Base-by-base conservation (phyloP, 2,113 vertebrate species). In the Tricholaema leucomelas region DNA sequence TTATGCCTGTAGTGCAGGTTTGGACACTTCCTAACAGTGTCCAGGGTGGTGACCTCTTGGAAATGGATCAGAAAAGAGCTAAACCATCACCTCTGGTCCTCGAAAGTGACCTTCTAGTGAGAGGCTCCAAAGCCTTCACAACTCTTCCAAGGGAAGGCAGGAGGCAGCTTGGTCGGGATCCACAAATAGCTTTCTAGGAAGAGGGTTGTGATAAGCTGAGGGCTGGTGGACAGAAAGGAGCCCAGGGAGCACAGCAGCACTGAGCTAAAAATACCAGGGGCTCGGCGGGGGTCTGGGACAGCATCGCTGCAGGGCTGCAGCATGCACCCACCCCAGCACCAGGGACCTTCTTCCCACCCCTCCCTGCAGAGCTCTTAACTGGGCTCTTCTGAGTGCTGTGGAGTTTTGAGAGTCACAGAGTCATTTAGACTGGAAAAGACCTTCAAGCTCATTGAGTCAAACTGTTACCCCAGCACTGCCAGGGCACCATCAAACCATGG, bases 171-270 rank as follows among this genome's bases (percentile, higher is more conserved):
- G 94, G 75, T 81, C 31, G 64, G 0, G 21, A 54, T 76, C 92
- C 92, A 92, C 59, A 59, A 92, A 91, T 66, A 59, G 64, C 94
- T 94, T 87, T 89, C 87, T 48, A 87, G 92, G 92, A 85, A 94
- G 84, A 6, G 12, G 0, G 12, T 11, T 56, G 58, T 0, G 8
- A 75, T 79, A 81, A 85, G 67, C 9, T 7, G 55, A 44, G 56
- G 54, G 76, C 59, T 85, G 0, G 1, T 3, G 60, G 27, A 5
- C 63, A 44, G 67, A 11, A 23, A 10, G 1, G 16, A 81, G 79
- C 82, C 50, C 60, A 9, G 55, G 23, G 2, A 36, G 46, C 38
- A 18, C 38, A 12, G 21, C 5, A 0, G 23, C 67, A 17, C 20
- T 0, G 6, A 0, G 25, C 69, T 81, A 2, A 74, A 71, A 52